Base-by-base conservation (phyloP, 2,888 invertebrate species). In the Sympetrum striolatum region DNA sequence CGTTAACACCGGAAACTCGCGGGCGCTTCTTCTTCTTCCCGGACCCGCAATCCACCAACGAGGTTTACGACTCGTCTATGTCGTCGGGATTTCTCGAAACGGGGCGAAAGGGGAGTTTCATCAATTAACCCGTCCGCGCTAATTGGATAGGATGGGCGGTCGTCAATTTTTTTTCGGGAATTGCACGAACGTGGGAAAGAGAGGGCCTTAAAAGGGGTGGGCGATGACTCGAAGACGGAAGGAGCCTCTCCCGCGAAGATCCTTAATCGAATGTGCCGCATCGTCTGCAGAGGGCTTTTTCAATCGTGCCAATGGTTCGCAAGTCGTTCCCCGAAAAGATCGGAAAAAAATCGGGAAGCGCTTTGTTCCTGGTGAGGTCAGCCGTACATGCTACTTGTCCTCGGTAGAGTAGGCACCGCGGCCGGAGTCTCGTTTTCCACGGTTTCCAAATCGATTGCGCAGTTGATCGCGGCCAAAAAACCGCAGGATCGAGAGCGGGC, bases 351-450 rank as follows among this genome's bases (percentile, higher is more conserved):
- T 58, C 64, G 60, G 86, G 60, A 37, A 60, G 14, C 37, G 58
- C 60, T 60, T 86, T 86, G 37, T 86, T 58, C 31, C 22, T 31
- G 58, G 58, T 82, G 82, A 82, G 86, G 86, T 86, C 86, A 86
- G 58, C 86, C 86, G 39, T 86, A 60, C 31, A 39, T 60, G 37
- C 60, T 60, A 86, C 37, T 86, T 86, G 86, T 86, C 86, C 86
- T 86, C 60, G 60, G 58, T 31, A 35, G 81, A 82, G 58, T 82
- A 58, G 82, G 35, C 35, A 60, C 58, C 60, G 86, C 60, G 60
- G 60, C 39, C 60, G 14, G 82, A 53, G 58, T 58, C 31, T 53
- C 82, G 82, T 58, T 58, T 44, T 25, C 82, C 82, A 18, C 86
- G 86, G 86, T 37, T 60, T 37, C 37, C 86, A 22, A 86, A 86